Evolutionary conservation across 2,113 vertebrate species (phyloP).

Genomic region (Ctenodactylus gundi): DNA sequence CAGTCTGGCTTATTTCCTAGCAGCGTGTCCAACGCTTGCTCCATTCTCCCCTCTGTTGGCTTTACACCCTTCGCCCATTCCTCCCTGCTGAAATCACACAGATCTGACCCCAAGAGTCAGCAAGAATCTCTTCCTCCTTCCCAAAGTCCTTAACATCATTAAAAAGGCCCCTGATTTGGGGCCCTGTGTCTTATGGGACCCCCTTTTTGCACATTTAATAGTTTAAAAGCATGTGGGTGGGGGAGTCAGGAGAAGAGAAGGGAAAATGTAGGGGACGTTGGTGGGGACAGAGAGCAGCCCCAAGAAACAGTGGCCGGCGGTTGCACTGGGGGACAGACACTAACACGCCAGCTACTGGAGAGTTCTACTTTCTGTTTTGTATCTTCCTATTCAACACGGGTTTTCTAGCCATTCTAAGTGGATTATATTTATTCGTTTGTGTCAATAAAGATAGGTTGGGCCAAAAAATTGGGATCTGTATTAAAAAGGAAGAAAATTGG

Average conservation of each 20-base stretch:
- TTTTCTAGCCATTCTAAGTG: background rate
- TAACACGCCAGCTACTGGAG: background rate
- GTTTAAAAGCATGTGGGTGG: background rate
- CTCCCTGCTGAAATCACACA: constrained; percentile 64
- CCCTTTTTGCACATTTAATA: background rate
- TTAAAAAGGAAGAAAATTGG: background rate
- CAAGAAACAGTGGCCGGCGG: background rate
- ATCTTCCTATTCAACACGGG: background rate
- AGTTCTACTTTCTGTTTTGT: background rate
- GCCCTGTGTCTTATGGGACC: accelerated
- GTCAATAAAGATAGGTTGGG: background rate
- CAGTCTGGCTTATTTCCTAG: constrained; percentile 65
- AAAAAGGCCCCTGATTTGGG: background rate
- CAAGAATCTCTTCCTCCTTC: background rate
- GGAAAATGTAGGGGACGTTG: no score
- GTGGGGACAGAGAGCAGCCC: background rate
- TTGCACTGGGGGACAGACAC: background rate
- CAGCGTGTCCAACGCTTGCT: constrained; percentile 52
- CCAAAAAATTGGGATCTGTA: background rate
- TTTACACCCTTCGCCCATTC: constrained; percentile 47
- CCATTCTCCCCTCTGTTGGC: constrained; percentile 43
- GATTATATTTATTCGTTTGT: background rate
- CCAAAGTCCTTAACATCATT: background rate
- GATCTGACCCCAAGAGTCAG: background rate
- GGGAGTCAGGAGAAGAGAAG: background rate